These are phyloP conservation scores for human (Homo sapiens) DNA, from an alignment of 2,113 vertebrate species.

Conservation along the genomic window GRCh38 chr1:168900501-168901000, in stretches of 20 bases:
- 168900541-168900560: background rate
- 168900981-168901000: background rate
- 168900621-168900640: background rate
- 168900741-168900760: background rate
- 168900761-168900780: background rate
- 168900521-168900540: background rate
- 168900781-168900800: background rate
- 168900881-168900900: background rate
- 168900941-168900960: background rate
- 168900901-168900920: no score
- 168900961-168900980: background rate
- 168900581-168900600: conserved; percentile 5
- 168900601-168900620: background rate
- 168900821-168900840: background rate
- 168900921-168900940: background rate
- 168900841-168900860: background rate
- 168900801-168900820: background rate
- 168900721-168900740: background rate
- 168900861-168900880: background rate
- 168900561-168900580: background rate
- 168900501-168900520: background rate
- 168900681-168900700: background rate
- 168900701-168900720: background rate
- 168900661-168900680: background rate
- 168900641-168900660: background rate